Evolutionary conservation across 2,113 vertebrate genomes (phyloP).

Genomic region (Cheilinus undulatus): DNA sequence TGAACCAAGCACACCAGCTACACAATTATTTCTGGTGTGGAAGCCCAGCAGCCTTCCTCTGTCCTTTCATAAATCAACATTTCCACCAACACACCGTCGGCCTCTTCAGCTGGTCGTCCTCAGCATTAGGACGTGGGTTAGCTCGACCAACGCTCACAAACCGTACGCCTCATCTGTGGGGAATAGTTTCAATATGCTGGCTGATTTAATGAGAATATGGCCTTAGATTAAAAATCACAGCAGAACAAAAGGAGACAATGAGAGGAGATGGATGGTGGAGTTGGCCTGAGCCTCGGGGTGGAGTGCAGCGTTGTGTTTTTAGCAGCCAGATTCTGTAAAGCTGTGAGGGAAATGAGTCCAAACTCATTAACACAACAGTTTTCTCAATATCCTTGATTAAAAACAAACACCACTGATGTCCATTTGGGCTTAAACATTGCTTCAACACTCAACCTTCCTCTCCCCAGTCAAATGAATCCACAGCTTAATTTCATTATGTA

Average conservation of each 20-base stretch:
- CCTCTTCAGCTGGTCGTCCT: constrained; percentile 21
- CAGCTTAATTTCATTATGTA: not conserved
- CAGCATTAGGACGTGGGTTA: not conserved
- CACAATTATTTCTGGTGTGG: constrained; percentile 32
- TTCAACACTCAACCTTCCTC: not conserved
- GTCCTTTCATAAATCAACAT: constrained; percentile 29
- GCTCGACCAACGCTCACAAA: not conserved
- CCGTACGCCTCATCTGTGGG: not conserved
- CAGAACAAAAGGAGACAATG: constrained; percentile 22
- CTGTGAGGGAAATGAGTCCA: not conserved
- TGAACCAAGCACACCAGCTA: constrained; percentile 6
- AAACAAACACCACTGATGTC: not conserved
- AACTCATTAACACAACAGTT: not conserved
- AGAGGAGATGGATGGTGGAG: not conserved
- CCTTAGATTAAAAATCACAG: constrained; percentile 32
- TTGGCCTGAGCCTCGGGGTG: not conserved
- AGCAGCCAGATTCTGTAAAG: not conserved
- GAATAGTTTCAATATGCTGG: constrained; percentile 29
- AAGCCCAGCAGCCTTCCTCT: constrained; percentile 12
- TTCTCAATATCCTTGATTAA: not conserved
- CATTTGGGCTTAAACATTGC: not conserved
- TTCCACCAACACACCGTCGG: constrained; percentile 1
- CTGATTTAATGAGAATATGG: constrained; percentile 46
- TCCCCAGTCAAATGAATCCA: not conserved
- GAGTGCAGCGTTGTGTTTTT: not conserved